These are phyloP conservation scores for Pseudocheirus occidentalis DNA, from an alignment of 2,797 vertebrate species.

Conservation along the genomic window DNA sequence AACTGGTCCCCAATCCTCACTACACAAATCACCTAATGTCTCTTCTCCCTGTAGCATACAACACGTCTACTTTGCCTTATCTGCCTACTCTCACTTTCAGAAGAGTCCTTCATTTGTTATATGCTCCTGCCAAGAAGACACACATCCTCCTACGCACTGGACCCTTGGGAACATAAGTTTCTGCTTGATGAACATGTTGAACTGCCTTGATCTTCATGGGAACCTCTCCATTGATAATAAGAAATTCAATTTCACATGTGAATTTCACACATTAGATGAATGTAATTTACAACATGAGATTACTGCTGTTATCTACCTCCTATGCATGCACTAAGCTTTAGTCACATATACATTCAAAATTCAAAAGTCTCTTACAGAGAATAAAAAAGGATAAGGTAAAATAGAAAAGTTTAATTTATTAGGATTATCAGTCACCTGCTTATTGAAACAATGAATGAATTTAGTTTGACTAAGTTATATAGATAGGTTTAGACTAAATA, in stretches of 20 bases:
- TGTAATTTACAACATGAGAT: conserved; percentile 50
- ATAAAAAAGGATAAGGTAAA: conserved; percentile 51
- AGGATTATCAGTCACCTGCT: conserved; percentile 48
- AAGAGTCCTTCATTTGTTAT: neutral
- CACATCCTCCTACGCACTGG: neutral
- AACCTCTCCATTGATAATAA: neutral
- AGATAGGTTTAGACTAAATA: neutral
- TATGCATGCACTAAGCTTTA: conserved; percentile 55
- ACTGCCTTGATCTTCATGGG: neutral
- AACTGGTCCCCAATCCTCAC: neutral
- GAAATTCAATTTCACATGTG: conserved; percentile 19
- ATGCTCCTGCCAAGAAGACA: neutral
- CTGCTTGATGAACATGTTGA: neutral
- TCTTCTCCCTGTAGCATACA: neutral
- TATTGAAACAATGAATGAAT: conserved; percentile 48
- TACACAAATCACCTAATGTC: neutral
- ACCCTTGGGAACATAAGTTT: neutral
- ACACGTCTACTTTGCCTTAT: neutral
- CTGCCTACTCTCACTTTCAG: neutral
- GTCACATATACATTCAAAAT: conserved; percentile 45
- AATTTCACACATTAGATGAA: conserved; percentile 57
- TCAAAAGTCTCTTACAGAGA: conserved; percentile 55
- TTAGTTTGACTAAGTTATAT: conserved; percentile 61
- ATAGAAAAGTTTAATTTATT: conserved; percentile 45
- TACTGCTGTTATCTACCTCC: conserved; percentile 39